Evolutionary conservation across 2,888 invertebrate genomes (phyloP).

Genomic region (Hydropsyche betteni): DNA sequence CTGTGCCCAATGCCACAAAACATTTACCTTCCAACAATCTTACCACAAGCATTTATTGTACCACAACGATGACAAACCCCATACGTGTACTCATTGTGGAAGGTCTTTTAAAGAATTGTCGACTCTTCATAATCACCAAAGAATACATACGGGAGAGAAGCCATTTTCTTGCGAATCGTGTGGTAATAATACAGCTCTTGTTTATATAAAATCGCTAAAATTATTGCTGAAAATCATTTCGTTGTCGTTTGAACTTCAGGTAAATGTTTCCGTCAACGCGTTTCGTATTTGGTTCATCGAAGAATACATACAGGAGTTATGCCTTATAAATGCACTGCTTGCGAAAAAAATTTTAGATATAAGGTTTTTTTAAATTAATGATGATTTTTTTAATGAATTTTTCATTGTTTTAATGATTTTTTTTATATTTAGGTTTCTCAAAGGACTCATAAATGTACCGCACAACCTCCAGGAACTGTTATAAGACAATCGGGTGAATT

Average conservation of each 20-base stretch:
- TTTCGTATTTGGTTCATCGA: slow-evolving; percentile 85
- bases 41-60: slow-evolving; percentile 89
- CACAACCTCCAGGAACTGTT: slow-evolving; percentile 69
- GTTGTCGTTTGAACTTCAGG: slow-evolving; percentile 64
- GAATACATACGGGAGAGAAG: slow-evolving; percentile 86
- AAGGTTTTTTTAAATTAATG: slow-evolving; percentile 65
- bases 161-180: slow-evolving; percentile 89
- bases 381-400: slow-evolving; percentile 58
- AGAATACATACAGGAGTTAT: slow-evolving; percentile 86
- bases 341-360: slow-evolving; percentile 83
- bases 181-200: slow-evolving; percentile 64
- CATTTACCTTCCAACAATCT: slow-evolving; percentile 90
- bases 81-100: slow-evolving; percentile 78
- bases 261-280: slow-evolving; percentile 86
- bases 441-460: slow-evolving; percentile 81
- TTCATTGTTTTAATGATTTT: slow-evolving; percentile 35
- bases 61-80: slow-evolving; percentile 86
- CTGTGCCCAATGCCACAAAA: slow-evolving; percentile 82
- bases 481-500: slow-evolving; percentile 63
- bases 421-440: slow-evolving; percentile 72
- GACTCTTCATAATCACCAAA: slow-evolving; percentile 85
- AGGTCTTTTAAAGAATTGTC: slow-evolving; percentile 87
- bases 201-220: neutral
- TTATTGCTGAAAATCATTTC: neutral
- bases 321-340: slow-evolving; percentile 85